Evolutionary conservation across 2,888 invertebrate genomes (phyloP), one percentile per base, ranked within the genome.

Genomic region (Congeria kusceri): DNA sequence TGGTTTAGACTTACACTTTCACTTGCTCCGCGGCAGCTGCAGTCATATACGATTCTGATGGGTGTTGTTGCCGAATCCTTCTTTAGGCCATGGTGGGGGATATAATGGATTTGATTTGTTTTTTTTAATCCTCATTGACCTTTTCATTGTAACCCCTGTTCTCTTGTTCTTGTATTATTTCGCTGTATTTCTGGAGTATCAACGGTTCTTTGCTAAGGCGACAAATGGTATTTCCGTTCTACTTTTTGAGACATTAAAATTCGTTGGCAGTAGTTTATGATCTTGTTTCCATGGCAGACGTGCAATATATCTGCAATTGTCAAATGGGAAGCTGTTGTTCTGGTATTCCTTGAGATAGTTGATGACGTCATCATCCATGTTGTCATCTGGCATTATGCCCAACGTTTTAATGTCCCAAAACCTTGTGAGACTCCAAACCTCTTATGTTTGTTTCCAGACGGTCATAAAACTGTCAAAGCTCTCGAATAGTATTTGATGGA

Each of bases 1-100:
- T 85, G 77, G 62, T 85, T 86, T 1, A 86, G 62, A 56, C 77
- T 82, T 7, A 79, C 67, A 15, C 20, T 20, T n/a, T 72, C 57
- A 11, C 11, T 44, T 18, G 57, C 44, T 28, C 3, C 23, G 58
- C 15, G 56, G 53, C 63, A 74, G 59, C 82, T 80, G 53, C 83
- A 83, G 29, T 83, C 70, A 53, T 66, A 80, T 15, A 76, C 78
- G 5, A 81, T 78, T 18, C 81, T 18, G 11, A 39, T 39, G 39
- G 39, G 39, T 15, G 39, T 39, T 11, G 39, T 39, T 15, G 39
- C 3, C 15, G 53, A 53, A 5, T 53, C 53, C 25, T 5, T 53
- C 56, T 75, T 71, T 20, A 84, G 82, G 1, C 72, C 46, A 23
- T 63, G 80, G 56, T 83, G 84, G 2, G 82, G 77, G n/a, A 84